Percentiles rank a stretch among this genome's conserved stretches.
These are phyloP conservation scores for Rambutsinella grinnellia DNA, from an alignment of 2,888 invertebrate genomes.

Conservation along the genomic window DNA sequence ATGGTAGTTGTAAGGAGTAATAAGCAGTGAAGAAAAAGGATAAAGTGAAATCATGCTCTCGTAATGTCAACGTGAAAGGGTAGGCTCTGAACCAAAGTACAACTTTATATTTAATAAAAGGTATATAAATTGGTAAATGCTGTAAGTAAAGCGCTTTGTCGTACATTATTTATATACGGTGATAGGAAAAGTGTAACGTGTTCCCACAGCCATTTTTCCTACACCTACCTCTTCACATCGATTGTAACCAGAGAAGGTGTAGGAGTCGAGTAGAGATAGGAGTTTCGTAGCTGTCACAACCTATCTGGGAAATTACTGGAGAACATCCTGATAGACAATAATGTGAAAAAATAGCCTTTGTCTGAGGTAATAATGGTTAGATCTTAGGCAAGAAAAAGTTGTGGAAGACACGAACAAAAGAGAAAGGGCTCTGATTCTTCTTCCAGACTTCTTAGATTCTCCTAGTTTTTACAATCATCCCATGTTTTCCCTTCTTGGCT, in stretches of 20 bases:
- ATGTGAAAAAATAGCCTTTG: slow-evolving; percentile 37
- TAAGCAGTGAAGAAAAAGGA: slow-evolving; percentile 32
- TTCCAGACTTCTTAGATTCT: no score
- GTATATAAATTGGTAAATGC: no score
- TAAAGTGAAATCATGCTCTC: slow-evolving; percentile 37
- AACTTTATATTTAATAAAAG: no score
- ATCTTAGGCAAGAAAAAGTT: slow-evolving; percentile 7
- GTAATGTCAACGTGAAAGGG: slow-evolving; percentile 34
- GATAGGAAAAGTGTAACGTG: no score
- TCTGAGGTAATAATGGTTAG: slow-evolving; percentile 19
- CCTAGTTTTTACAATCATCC: no score
- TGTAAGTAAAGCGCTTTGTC: no score
- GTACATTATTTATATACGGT: no score
- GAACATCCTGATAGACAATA: slow-evolving; percentile 33
- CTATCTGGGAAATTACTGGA: slow-evolving; percentile 15
- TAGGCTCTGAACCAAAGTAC: no score
- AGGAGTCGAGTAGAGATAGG: slow-evolving; percentile 2
- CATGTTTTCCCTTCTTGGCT: slow-evolving; percentile 10
- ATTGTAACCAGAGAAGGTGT: slow-evolving; percentile 19
- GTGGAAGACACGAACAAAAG: slow-evolving; percentile 22
- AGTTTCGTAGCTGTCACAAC: slow-evolving; percentile 28
- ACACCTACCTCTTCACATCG: no score
- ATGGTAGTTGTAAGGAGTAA: slow-evolving; percentile 49
- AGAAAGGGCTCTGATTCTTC: no score
- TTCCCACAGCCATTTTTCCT: no score